These are phyloP conservation scores for Pollimyrus isidori DNA, from an alignment of 2,113 vertebrate genomes.

Conservation along the genomic window DNA sequence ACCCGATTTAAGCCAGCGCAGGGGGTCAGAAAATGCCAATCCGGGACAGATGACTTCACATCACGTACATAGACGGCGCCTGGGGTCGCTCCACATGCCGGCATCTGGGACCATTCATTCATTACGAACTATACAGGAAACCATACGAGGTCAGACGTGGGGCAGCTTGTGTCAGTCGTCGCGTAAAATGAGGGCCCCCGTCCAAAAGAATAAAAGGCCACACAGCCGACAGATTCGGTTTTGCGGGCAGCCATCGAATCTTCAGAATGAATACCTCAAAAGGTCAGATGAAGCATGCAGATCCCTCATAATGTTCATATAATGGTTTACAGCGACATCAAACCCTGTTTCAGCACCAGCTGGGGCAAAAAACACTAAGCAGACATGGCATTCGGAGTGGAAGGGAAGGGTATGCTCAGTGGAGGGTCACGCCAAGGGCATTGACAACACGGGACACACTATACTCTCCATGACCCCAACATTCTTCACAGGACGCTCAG, in stretches of 20 bases:
- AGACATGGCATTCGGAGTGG: background rate
- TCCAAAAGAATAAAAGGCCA: background rate
- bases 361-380: background rate
- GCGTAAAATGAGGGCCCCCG: background rate
- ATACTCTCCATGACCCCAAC: background rate
- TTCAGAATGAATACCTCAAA: background rate
- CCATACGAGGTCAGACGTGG: background rate
- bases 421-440: background rate
- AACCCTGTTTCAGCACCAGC: background rate
- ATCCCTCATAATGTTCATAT: background rate
- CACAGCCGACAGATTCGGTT: background rate
- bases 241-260: background rate
- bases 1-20: background rate
- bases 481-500: conserved; percentile 3
- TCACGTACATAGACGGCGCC: background rate
- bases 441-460: background rate
- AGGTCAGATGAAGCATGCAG: background rate
- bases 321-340: background rate
- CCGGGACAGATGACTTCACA: background rate
- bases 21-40: background rate
- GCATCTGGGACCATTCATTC: background rate
- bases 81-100: background rate
- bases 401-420: background rate
- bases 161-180: background rate
- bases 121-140: background rate